Base-by-base conservation (phyloP, 2,797 vertebrate genomes). In the Phalloptychus januarius region DNA sequence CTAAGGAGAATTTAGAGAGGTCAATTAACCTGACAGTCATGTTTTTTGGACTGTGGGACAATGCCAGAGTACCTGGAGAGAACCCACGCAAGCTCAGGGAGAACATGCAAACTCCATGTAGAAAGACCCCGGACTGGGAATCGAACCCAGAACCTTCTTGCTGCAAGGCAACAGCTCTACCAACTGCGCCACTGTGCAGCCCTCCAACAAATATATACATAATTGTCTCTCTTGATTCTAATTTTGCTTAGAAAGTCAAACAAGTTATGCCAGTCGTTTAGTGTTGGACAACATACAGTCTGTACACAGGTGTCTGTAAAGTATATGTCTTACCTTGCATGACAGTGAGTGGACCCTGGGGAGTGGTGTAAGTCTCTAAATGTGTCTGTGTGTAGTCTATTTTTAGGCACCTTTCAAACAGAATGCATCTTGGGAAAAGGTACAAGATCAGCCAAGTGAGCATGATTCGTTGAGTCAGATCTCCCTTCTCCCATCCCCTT, bases 351-450 rank as follows among this genome's bases (percentile, higher is more conserved):
- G 76, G 75, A 89, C 93, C 92, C 88, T 46, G 77, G 88, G 91
- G 91, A 91, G 58, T 83, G 76, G 72, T 86, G 31, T 82, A 79
- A 65, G 80, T 81, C 44, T 82, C 12, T 67, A 18, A 11, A 72
- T 20, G 71, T 81, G 67, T 61, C 71, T 74, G 87, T 46, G 71
- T n/a, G 79, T 48, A 44, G 52, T 91, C 91, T 93, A 93, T 94
- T 92, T 93, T 92, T 91, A 92, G 87, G 36, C 78, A 84, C 87
- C 81, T 86, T 81, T 91, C 85, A 90, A 91, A 89, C 89, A 82
- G 85, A 90, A 86, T 91, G 89, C 89, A 90, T 91, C 89, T 85
- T 86, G 90, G 90, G 90, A 87, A 89, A 92, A 92, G 86, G 84
- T 92, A 89, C 33, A 78, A 93, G 91, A 91, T 91, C 84, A 92